Percentiles rank a stretch among this genome's conserved stretches.
phyloP scores from a whole-genome alignment of 2,888 invertebrate genomes.

The Nebria salina region DNA sequence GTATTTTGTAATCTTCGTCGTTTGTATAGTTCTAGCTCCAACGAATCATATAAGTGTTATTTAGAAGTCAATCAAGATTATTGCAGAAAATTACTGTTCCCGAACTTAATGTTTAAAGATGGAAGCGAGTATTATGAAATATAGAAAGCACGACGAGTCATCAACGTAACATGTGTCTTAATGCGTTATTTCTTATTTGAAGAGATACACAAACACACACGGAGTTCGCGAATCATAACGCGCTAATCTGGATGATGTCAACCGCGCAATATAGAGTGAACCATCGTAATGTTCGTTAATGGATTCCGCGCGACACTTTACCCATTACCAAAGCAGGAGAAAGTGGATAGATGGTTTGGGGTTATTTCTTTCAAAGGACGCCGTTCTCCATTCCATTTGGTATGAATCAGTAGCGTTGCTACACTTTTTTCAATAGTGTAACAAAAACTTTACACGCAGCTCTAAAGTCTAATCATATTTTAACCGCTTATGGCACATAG shows the following conservation, averaged over 20 bases:
- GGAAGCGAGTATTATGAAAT: background rate
- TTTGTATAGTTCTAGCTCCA: background rate
- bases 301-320: slow-evolving; percentile 33
- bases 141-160: background rate
- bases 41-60: background rate
- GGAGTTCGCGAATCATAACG: background rate
- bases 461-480: too few species aligned
- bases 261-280: slow-evolving; percentile 7
- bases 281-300: slow-evolving; percentile 48
- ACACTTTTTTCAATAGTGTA: background rate
- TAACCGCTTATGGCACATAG: too few species aligned
- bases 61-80: background rate
- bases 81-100: background rate
- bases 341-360: background rate
- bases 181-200: background rate
- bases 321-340: slow-evolving; percentile 1
- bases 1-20: too few species aligned
- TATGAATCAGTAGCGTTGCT: background rate
- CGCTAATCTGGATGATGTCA: background rate
- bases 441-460: too few species aligned
- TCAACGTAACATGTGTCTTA: background rate
- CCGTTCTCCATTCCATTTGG: background rate
- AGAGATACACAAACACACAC: background rate
- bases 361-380: background rate
- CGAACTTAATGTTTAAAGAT: background rate